Conservation (phyloP, 2,797 vertebrate genomes). For the Neosilurus mollespiculum region DNA sequence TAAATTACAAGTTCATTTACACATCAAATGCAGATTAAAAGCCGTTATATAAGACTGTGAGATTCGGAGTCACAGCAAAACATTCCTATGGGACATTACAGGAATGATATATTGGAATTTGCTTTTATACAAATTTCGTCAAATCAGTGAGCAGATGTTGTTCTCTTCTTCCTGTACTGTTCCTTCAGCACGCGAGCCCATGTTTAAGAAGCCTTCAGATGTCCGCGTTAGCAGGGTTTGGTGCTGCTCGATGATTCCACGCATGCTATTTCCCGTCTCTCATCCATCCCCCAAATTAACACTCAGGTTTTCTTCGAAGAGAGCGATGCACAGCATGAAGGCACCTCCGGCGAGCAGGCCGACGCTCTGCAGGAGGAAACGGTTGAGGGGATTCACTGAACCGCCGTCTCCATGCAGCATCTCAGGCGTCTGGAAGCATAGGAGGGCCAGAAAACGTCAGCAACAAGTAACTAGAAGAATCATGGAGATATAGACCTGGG, state of each 20-base stretch:
- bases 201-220: neutral
- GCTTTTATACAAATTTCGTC: neutral
- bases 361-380: slow-evolving; percentile 68
- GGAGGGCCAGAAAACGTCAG: neutral
- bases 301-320: slow-evolving; percentile 73
- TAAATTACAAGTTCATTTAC: neutral
- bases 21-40: neutral
- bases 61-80: neutral
- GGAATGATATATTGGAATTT: neutral
- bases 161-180: neutral
- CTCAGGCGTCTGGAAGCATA: slow-evolving; percentile 71
- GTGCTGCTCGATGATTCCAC: neutral
- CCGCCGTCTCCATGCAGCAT: slow-evolving; percentile 59
- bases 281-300: slow-evolving; percentile 57
- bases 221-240: neutral
- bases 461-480: neutral
- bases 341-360: slow-evolving; percentile 73
- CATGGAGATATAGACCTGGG: neutral
- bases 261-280: neutral
- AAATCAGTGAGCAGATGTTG: neutral
- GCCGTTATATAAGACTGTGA: neutral
- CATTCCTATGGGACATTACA: neutral
- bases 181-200: neutral
- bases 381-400: slow-evolving; percentile 45
- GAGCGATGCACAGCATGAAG: slow-evolving; percentile 78